These are phyloP conservation scores for Cyclopterus lumpus DNA, from an alignment of 2,797 vertebrate species.

Conservation along the genomic window DNA sequence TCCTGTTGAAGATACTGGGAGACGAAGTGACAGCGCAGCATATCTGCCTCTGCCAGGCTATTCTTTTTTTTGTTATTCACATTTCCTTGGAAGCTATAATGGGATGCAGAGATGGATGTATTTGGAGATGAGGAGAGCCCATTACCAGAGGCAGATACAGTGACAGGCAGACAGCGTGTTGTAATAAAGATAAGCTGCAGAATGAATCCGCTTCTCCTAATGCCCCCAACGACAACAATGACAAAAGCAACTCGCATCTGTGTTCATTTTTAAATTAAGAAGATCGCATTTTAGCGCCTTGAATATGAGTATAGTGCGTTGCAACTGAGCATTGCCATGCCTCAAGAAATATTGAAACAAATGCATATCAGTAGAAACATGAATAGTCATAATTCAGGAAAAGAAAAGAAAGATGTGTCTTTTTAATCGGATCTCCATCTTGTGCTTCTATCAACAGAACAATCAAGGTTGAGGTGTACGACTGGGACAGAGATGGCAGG, in stretches of 20 bases:
- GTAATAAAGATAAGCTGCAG: slow-evolving; percentile 54
- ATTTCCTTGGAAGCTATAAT: slow-evolving; percentile 44
- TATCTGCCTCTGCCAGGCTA: slow-evolving; percentile 41
- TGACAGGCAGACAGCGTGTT: slow-evolving; percentile 30
- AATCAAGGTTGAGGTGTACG: slow-evolving; percentile 91
- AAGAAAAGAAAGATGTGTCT: not conserved
- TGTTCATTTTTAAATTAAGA: slow-evolving; percentile 1
- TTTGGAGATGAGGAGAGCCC: slow-evolving; percentile 52
- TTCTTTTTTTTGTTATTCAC: not conserved
- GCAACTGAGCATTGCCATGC: not conserved
- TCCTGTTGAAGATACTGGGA: slow-evolving; percentile 28
- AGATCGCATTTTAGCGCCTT: not conserved
- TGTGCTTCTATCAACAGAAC: slow-evolving; percentile 80
- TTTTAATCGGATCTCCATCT: not conserved
- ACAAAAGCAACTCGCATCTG: slow-evolving; percentile 8
- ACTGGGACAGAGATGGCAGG: slow-evolving; percentile 93
- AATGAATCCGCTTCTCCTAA: slow-evolving; percentile 31
- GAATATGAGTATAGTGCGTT: not conserved
- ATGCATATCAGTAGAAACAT: not conserved
- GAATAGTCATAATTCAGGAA: not conserved
- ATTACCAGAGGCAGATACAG: slow-evolving; percentile 37
- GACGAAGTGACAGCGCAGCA: slow-evolving; percentile 23
- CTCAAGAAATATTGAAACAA: not conserved
- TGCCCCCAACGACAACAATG: slow-evolving; percentile 22
- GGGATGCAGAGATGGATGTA: slow-evolving; percentile 44